phyloP scores from a whole-genome alignment of 2,797 vertebrate species.

The Enteromius unitaeniatus region DNA sequence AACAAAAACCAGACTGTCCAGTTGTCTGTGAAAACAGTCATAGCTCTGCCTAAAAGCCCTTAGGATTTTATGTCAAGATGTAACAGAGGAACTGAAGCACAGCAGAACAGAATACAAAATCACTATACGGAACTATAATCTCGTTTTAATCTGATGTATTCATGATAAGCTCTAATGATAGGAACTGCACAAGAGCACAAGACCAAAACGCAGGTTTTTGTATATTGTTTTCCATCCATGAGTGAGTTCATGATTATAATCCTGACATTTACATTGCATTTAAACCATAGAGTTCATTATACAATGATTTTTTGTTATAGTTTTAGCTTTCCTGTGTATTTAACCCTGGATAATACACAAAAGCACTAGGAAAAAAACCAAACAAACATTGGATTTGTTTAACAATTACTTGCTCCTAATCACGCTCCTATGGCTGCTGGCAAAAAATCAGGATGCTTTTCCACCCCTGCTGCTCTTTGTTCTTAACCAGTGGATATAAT shows the following conservation, averaged over 20 bases:
- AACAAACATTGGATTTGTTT: conserved; percentile 60
- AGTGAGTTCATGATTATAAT: background rate
- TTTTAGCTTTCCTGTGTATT: background rate
- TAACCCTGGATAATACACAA: background rate
- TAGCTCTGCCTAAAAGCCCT: conserved; percentile 26
- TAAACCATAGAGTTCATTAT: background rate
- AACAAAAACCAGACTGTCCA: conserved; percentile 67
- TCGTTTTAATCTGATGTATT: background rate
- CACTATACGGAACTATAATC: background rate
- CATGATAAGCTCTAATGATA: background rate
- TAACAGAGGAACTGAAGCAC: conserved; percentile 18
- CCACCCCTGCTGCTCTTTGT: conserved; percentile 48
- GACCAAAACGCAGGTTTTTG: background rate
- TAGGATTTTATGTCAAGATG: conserved; percentile 4
- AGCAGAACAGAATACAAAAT: conserved; percentile 29
- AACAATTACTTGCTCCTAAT: conserved; percentile 1
- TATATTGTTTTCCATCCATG: background rate
- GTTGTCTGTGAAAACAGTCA: conserved; percentile 55
- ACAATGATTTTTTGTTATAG: background rate
- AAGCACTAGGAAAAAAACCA: conserved; percentile 57
- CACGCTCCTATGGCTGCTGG: conserved; percentile 59
- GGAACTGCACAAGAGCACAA: background rate
- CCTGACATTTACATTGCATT: background rate
- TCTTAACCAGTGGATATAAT: conserved; percentile 32
- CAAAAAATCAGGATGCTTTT: conserved; percentile 67